Evolutionary conservation across 1,140 invertebrate genomes (phyloP).

Genomic region (Pogonomyrmex barbatus): DNA sequence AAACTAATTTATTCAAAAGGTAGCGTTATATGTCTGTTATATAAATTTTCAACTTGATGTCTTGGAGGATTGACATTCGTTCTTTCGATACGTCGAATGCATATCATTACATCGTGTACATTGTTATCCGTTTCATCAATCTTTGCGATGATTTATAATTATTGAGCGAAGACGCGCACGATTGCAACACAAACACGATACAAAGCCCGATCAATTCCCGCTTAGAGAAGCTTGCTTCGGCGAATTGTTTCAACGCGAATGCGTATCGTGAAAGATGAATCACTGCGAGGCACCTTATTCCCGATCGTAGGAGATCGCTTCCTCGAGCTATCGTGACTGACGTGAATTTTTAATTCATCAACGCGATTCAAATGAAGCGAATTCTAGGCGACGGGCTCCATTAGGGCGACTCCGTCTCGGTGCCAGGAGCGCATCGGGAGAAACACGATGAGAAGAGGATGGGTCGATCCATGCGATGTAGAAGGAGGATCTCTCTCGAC

Average conservation of each 20-base stretch:
- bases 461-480: conserved; percentile 33
- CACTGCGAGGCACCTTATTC: conserved; percentile 24
- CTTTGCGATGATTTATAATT: conserved; percentile 39
- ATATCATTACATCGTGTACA: conserved; percentile 13
- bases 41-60: conserved; percentile 28
- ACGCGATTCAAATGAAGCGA: conserved; percentile 59
- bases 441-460: conserved; percentile 53
- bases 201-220: conserved; percentile 41
- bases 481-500: conserved; percentile 59
- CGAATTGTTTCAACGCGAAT: conserved; percentile 51
- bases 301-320: conserved; percentile 38
- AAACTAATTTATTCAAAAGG: no score
- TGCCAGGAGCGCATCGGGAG: conserved; percentile 29
- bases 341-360: conserved; percentile 57
- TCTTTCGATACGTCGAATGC: conserved; percentile 12
- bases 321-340: conserved; percentile 52
- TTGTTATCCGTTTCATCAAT: conserved; percentile 34
- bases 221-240: background rate
- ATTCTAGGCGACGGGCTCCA: conserved; percentile 57
- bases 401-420: conserved; percentile 57
- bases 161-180: conserved; percentile 1
- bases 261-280: conserved; percentile 57
- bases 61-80: conserved; percentile 3
- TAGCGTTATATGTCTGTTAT: background rate
- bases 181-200: conserved; percentile 27